A percentile compares a stretch with the other conserved stretches of the same genome.
Evolutionary conservation across 92 coral and sea anemone genomes (phyloP).

Genomic region (Porites cylindrica): DNA sequence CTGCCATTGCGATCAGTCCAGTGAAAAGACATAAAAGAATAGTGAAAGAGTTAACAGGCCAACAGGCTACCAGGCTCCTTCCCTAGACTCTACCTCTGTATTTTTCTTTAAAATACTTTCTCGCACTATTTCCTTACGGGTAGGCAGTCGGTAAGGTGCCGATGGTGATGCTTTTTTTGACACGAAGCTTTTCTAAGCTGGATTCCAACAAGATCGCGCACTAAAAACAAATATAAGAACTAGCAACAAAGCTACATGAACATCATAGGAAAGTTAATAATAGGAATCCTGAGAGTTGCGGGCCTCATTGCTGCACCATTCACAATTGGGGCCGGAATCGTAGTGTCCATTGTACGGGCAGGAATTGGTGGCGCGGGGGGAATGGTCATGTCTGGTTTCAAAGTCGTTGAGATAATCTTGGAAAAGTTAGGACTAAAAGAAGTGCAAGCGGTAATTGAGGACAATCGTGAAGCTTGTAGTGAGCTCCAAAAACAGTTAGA

Average conservation of each 20-base stretch:
- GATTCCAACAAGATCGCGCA: constrained; percentile 30
- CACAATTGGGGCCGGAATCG: constrained; percentile 60
- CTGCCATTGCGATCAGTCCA: too few species aligned
- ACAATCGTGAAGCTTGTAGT: constrained; percentile 38
- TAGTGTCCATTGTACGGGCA: constrained; percentile 68
- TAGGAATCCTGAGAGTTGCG: constrained; percentile 27
- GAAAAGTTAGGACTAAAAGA: constrained; percentile 44
- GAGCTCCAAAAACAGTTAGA: constrained; percentile 23
- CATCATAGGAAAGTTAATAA: constrained; percentile 53
- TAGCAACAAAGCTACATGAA: constrained; percentile 32
- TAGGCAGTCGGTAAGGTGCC: too few species aligned
- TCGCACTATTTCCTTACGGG: too few species aligned
- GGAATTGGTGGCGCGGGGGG: constrained; percentile 73
- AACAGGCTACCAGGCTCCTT: too few species aligned
- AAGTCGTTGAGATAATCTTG: constrained; percentile 38
- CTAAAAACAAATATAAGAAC: constrained; percentile 23
- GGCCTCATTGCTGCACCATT: constrained; percentile 64
- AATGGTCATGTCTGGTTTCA: constrained; percentile 57
- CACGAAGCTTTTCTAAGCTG: constrained; percentile 5
- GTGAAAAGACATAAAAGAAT: too few species aligned
- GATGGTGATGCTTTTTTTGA: too few species aligned
- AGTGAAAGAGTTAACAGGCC: too few species aligned
- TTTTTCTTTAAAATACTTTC: too few species aligned
- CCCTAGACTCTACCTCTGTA: too few species aligned
- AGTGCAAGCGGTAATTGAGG: constrained; percentile 47